Evolutionary conservation across 1,140 invertebrate genomes (phyloP), one percentile per base, ranked within the genome.

Genomic region (Gonioctena quinquepunctata): DNA sequence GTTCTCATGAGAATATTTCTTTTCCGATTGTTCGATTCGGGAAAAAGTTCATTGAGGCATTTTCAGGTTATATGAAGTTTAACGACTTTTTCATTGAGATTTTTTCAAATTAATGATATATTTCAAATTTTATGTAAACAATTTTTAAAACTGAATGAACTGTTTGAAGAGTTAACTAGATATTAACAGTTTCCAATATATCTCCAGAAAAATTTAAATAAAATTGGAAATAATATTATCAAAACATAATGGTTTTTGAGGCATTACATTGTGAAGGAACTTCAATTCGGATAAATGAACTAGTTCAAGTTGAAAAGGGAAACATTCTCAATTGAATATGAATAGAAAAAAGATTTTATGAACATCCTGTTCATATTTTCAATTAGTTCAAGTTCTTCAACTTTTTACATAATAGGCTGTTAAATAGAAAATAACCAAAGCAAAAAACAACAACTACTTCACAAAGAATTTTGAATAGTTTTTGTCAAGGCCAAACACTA

Each of bases 361-460:
- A n/a, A n/a, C n/a, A n/a, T n/a, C n/a, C n/a, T n/a, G n/a, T n/a
- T n/a, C n/a, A n/a, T n/a, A 42, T 42, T 6, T 7, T 42, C n/a
- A n/a, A n/a, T n/a, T n/a, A n/a, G n/a, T n/a, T n/a, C n/a, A 57
- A 57, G 54, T 21, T 57, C 19, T 19, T 57, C 16, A 11, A 42
- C 33, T n/a, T 64, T 49, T 64, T 49, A 64, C 61, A 49, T 21
- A 48, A 64, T 64, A 64, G 48, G 54, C 48, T 66, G 59, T 61
- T 19, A 66, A 66, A 66, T 66, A 66, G 54, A 66, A 66, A 66
- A 66, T 66, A 66, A 66, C 63, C 49, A 25, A 66, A 66, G 49
- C 49, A 63, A 52, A 64, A 66, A 63, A 42, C 42, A 63, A 66
- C 63, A 66, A 66, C 63, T 66, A 54, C 54, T 42, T 52, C 54